phyloP scores from a whole-genome alignment of 23 tunicate species.

The Trididemnum clinides region DNA sequence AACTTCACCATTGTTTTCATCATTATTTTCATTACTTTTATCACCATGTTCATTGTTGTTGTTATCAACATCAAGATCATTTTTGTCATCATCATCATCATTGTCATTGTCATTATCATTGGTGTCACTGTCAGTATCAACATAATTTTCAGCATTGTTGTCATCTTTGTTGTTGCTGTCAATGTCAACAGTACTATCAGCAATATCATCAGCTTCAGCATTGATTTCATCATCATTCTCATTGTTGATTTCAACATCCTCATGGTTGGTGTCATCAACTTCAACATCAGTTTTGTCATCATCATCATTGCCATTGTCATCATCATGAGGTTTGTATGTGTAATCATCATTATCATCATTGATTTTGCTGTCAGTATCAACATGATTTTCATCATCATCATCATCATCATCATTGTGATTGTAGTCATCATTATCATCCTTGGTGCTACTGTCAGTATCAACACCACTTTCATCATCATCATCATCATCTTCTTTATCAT shows the following conservation, averaged over 20 bases:
- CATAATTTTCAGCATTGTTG: neutral
- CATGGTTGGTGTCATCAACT: neutral
- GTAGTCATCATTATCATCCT: slow-evolving; percentile 14
- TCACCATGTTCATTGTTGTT: slow-evolving; percentile 1
- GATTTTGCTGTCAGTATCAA: neutral
- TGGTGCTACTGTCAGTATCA: neutral
- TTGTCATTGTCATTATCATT: neutral
- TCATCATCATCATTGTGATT: slow-evolving; percentile 7
- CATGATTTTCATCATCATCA: slow-evolving; percentile 13
- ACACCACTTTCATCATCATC: slow-evolving; percentile 10
- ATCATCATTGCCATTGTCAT: slow-evolving; percentile 11
- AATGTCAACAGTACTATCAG: no score
- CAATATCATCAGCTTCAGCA: neutral
- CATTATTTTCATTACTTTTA: neutral
- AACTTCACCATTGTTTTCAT: neutral
- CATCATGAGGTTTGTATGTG: slow-evolving; percentile 5
- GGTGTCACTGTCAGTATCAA: neutral
- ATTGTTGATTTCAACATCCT: neutral
- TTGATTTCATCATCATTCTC: neutral
- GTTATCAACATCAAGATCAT: neutral
- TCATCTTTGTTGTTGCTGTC: neutral
- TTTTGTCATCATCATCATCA: slow-evolving; percentile 23
- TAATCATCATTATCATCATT: slow-evolving; percentile 28
- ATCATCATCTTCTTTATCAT: slow-evolving; percentile 10
- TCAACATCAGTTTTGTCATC: slow-evolving; percentile 28